These are phyloP conservation scores for Leucopsar rothschildi DNA, from an alignment of 2,113 vertebrate species.

Conservation along the genomic window DNA sequence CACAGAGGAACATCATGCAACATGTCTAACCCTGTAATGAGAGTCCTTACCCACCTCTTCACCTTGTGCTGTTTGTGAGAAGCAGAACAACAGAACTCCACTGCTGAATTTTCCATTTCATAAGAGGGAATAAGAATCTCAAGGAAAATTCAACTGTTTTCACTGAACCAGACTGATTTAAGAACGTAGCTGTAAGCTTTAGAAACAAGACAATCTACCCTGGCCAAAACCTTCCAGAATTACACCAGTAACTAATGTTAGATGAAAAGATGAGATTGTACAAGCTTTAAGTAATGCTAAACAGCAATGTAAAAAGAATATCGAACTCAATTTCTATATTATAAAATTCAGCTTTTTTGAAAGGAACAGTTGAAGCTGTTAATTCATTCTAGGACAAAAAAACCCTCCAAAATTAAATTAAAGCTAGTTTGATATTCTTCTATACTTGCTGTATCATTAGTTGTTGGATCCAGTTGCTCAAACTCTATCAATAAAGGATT, in stretches of 20 bases:
- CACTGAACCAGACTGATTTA: background rate
- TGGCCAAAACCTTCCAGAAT: background rate
- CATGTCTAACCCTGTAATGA: background rate
- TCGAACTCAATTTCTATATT: background rate
- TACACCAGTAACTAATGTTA: background rate
- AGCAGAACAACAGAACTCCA: background rate
- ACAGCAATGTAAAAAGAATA: background rate
- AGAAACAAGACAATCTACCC: background rate
- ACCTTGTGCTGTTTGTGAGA: background rate
- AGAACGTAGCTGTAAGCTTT: background rate
- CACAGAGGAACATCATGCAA: rapidly evolving
- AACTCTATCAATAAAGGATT: background rate
- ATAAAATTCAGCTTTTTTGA: background rate
- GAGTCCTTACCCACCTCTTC: background rate
- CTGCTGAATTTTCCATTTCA: background rate
- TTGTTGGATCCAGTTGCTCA: background rate
- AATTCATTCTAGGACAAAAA: background rate
- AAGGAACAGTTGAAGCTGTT: background rate
- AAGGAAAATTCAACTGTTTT: background rate
- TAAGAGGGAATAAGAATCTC: background rate
- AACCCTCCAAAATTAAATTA: background rate
- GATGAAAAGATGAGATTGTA: background rate
- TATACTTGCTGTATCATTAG: background rate
- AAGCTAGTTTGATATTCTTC: background rate
- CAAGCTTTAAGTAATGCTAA: background rate